Evolutionary conservation across 2,113 vertebrate species (phyloP).

Genomic region (Hystrix brachyura): DNA sequence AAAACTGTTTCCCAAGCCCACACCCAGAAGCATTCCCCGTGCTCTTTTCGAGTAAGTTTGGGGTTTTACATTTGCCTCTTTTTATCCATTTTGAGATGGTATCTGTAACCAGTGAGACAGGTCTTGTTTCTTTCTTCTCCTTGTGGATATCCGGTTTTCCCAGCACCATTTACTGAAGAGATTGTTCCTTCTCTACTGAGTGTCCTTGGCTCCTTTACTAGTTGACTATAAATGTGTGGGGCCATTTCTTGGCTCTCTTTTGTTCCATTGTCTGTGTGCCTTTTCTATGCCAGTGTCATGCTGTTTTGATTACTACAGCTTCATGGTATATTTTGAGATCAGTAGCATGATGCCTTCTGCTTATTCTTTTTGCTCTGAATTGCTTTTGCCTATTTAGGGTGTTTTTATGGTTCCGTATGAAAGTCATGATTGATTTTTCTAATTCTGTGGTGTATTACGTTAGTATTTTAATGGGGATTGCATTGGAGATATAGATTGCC

Average conservation of each 20-base stretch:
- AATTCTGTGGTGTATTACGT: background rate
- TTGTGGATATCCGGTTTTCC: background rate
- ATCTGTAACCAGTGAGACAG: background rate
- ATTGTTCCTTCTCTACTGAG: background rate
- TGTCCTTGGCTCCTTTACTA: background rate
- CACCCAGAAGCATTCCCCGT: background rate
- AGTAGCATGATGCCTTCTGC: background rate
- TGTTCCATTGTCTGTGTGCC: background rate
- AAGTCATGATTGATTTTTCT: background rate
- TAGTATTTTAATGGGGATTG: background rate
- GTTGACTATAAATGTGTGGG: background rate
- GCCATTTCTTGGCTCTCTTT: background rate
- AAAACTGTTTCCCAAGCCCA: background rate
- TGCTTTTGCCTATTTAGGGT: background rate
- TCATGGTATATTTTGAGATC: background rate
- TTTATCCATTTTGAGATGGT: background rate
- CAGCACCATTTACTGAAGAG: background rate
- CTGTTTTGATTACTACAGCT: background rate
- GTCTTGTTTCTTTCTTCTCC: background rate
- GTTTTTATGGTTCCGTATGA: background rate
- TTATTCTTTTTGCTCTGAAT: background rate
- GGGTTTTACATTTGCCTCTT: background rate
- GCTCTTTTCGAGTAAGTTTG: background rate
- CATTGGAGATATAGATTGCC: background rate
- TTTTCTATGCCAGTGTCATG: background rate